Percentiles rank a stretch among this genome's conserved stretches.
These are phyloP conservation scores for Lutraria lutraria DNA, from an alignment of 2,888 invertebrate species.

Conservation along the genomic window DNA sequence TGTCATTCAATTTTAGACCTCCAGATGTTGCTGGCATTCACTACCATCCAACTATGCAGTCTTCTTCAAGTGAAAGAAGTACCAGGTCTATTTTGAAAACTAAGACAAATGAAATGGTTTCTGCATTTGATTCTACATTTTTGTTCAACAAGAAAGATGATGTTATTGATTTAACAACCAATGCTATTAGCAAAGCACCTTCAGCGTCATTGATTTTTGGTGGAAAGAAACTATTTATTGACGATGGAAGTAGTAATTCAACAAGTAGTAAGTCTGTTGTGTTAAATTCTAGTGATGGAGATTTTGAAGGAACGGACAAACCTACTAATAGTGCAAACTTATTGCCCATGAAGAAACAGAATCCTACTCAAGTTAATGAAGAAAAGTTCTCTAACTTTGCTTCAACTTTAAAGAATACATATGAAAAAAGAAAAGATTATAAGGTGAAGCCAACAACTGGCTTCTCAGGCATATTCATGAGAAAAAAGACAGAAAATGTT, in stretches of 20 bases:
- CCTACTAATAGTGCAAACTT: neutral
- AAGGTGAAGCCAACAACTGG: neutral
- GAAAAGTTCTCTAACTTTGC: neutral
- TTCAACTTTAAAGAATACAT: neutral
- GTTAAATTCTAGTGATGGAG: neutral
- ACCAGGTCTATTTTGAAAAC: constrained; percentile 45
- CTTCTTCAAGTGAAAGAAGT: neutral
- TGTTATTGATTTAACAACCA: neutral
- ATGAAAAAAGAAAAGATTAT: neutral
- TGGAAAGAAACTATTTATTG: constrained; percentile 29
- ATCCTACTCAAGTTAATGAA: neutral
- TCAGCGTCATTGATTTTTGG: constrained; percentile 37
- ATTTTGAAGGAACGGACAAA: neutral
- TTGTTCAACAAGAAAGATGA: constrained; percentile 15
- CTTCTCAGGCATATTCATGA: neutral
- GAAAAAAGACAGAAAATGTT: neutral
- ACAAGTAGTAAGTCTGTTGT: neutral
- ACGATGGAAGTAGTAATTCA: neutral
- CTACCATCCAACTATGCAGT: neutral
- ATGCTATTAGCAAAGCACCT: neutral
- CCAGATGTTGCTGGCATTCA: constrained; percentile 14
- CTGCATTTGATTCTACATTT: constrained; percentile 47
- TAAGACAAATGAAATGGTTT: constrained; percentile 58
- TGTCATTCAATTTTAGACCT: constrained; percentile 33
- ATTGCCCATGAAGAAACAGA: neutral